These are phyloP conservation scores for Panthera tigris DNA, from an alignment of 2,113 vertebrate species.

Conservation along the genomic window DNA sequence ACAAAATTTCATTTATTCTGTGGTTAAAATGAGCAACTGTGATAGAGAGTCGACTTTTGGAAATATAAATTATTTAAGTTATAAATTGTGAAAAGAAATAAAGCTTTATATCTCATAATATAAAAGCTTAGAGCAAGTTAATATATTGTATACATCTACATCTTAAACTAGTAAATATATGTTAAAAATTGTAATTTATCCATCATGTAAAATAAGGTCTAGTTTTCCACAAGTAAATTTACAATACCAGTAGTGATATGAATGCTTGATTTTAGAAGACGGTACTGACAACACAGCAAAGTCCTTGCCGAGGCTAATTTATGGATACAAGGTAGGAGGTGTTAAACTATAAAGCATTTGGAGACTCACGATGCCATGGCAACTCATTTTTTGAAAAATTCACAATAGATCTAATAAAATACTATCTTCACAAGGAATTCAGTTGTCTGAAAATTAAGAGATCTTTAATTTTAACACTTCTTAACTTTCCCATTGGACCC, in stretches of 20 bases:
- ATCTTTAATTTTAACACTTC: constrained; percentile 7
- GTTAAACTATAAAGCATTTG: neutral
- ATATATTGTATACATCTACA: neutral
- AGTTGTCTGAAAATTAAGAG: neutral
- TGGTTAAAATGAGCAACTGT: neutral
- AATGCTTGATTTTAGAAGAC: constrained; percentile 31
- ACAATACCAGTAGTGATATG: neutral
- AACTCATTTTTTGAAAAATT: constrained; percentile 33
- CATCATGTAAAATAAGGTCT: neutral
- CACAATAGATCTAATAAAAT: neutral
- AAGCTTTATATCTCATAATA: neutral
- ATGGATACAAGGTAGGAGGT: neutral
- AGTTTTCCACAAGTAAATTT: neutral
- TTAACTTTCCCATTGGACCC: neutral
- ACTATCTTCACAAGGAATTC: neutral
- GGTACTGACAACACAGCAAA: neutral
- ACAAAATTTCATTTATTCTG: neutral
- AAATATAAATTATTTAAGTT: neutral
- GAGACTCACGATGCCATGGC: neutral
- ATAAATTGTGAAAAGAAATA: neutral
- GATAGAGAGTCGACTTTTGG: neutral
- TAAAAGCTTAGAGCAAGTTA: neutral
- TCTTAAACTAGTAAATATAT: neutral
- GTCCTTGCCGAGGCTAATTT: constrained; percentile 2
- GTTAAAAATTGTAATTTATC: neutral